phyloP scores from a whole-genome alignment of 2,888 invertebrate genomes.

The Stenotaenia linearis region DNA sequence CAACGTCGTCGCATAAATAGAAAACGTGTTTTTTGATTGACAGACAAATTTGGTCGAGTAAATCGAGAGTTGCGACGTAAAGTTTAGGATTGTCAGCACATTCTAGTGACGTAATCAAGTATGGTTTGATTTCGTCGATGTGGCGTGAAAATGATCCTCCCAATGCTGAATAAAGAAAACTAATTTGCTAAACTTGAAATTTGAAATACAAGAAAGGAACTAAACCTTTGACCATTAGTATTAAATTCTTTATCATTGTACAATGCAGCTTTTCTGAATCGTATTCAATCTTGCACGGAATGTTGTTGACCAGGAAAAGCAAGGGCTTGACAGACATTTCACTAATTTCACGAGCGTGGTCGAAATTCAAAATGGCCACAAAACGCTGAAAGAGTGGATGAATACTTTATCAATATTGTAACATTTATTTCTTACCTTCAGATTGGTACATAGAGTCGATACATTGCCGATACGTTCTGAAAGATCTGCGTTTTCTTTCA shows the following conservation, averaged over 20 bases:
- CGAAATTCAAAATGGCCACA: not conserved
- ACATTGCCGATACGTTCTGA: too few relatives aligned
- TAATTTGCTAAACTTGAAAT: not conserved
- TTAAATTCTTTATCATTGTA: not conserved
- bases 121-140: not conserved
- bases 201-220: too few relatives aligned
- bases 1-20: not conserved
- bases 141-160: not conserved
- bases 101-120: not conserved
- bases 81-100: not conserved
- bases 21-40: constrained; percentile 3
- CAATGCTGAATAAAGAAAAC: not conserved
- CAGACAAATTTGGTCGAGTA: not conserved
- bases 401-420: too few relatives aligned
- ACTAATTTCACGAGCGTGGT: not conserved
- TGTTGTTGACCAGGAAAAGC: not conserved
- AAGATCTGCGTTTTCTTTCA: too few relatives aligned
- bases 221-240: not conserved
- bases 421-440: too few relatives aligned
- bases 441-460: too few relatives aligned
- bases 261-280: not conserved
- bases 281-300: too few relatives aligned
- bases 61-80: not conserved
- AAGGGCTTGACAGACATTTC: not conserved
- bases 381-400: not conserved